Percentiles rank a stretch among this genome's conserved stretches.
Conservation (phyloP, 2,888 invertebrate species). For the Tinea pellionella region DNA sequence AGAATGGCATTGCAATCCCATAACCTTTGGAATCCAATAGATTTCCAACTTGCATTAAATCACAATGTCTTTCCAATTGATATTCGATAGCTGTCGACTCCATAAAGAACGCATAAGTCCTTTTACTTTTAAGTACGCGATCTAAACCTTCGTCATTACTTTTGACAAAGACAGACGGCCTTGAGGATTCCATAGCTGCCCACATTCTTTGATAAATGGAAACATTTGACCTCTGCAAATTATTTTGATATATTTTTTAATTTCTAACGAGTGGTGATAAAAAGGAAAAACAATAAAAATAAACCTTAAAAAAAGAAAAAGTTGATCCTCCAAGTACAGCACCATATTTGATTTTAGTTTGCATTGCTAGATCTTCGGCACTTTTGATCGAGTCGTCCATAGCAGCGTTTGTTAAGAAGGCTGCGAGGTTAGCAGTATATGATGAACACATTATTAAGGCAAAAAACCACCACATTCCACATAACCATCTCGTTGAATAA, state of each 20-base stretch:
- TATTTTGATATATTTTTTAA: conserved; percentile 22
- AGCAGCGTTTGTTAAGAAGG: conserved; percentile 90
- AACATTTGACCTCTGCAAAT: conserved; percentile 83
- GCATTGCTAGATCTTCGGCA: conserved; percentile 92
- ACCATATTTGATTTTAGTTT: conserved; percentile 97
- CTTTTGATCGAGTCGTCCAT: conserved; percentile 91
- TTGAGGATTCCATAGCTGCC: conserved; percentile 87
- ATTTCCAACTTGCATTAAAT: conserved; percentile 84
- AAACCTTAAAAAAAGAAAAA: conserved; percentile 87
- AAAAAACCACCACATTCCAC: conserved; percentile 97
- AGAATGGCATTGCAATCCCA: conserved; percentile 90
- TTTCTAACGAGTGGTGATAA: neutral
- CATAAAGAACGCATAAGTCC: conserved; percentile 94
- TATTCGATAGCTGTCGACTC: conserved; percentile 97
- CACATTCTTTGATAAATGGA: conserved; percentile 93
- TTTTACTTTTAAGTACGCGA: conserved; percentile 81
- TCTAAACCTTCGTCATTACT: conserved; percentile 90
- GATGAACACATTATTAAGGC: conserved; percentile 93
- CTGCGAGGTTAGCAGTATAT: conserved; percentile 95
- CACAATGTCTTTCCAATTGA: conserved; percentile 85
- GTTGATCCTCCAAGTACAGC: conserved; percentile 92
- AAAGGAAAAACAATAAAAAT: neutral
- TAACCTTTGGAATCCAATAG: conserved; percentile 89
- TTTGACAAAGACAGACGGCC: conserved; percentile 84
- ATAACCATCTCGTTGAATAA: conserved; percentile 89